Percentiles rank a stretch among this genome's conserved stretches.
Evolutionary conservation across 1,140 invertebrate species (phyloP).

Genomic region (Elymnias hypermnestra): DNA sequence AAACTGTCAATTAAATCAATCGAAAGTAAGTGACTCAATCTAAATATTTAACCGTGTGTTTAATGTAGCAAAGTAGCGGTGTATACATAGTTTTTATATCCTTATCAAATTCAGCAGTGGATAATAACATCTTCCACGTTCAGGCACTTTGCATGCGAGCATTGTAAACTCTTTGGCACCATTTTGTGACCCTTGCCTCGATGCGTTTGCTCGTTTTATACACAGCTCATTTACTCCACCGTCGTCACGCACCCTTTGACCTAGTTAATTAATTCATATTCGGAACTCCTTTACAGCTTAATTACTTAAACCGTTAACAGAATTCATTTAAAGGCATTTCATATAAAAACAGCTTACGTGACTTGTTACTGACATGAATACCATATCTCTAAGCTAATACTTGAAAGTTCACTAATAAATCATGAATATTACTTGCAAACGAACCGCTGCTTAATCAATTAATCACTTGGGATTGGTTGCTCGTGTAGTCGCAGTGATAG

Average conservation of each 20-base stretch:
- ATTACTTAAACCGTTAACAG: constrained; percentile 24
- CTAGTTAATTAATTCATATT: constrained; percentile 35
- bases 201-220: constrained; percentile 6
- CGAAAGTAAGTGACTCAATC: too few species aligned
- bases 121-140: too few species aligned
- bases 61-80: too few species aligned
- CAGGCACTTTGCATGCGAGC: too few species aligned
- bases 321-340: constrained; percentile 26
- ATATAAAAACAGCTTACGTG: constrained; percentile 25
- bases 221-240: constrained; percentile 26
- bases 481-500: constrained; percentile 51
- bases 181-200: background rate
- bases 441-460: constrained; percentile 66
- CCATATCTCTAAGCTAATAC: constrained; percentile 13
- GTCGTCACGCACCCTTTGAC: constrained; percentile 35
- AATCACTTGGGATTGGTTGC: constrained; percentile 61
- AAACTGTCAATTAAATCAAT: too few species aligned
- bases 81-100: too few species aligned
- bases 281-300: constrained; percentile 24
- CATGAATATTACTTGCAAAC: constrained; percentile 64
- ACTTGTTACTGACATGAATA: constrained; percentile 27
- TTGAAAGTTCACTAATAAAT: constrained; percentile 49
- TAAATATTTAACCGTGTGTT: too few species aligned
- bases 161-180: too few species aligned
- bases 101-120: too few species aligned